A percentile compares a stretch with the other conserved stretches of the same genome.
Evolutionary conservation across 2,797 vertebrate genomes (phyloP).

Genomic region (Fundulus diaphanus): DNA sequence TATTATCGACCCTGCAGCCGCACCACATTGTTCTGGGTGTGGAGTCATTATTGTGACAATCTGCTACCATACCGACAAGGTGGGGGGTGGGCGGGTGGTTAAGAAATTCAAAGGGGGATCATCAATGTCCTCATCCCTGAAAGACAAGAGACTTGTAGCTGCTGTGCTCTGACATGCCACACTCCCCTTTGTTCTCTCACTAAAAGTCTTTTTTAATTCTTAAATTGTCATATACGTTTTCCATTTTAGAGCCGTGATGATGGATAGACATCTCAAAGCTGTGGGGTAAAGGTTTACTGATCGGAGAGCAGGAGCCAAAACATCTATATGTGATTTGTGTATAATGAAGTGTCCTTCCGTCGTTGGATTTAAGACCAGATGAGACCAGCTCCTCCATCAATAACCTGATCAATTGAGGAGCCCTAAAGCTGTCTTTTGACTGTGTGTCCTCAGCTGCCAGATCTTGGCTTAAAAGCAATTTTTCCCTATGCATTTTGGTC

Average conservation of each 20-base stretch:
- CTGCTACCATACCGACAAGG: conserved; percentile 25
- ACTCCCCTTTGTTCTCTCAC: conserved; percentile 2
- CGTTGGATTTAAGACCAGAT: conserved; percentile 60
- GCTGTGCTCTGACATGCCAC: not conserved
- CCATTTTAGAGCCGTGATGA: not conserved
- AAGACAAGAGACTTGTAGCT: conserved; percentile 28
- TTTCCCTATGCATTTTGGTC: not conserved
- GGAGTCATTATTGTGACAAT: conserved; percentile 68
- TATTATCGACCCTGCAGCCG: conserved; percentile 63
- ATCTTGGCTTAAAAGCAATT: not conserved
- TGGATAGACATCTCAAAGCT: conserved; percentile 11
- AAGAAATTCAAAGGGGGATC: not conserved
- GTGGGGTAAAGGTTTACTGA: conserved; percentile 25
- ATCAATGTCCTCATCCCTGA: not conserved
- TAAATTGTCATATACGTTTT: not conserved
- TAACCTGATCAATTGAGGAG: conserved; percentile 57
- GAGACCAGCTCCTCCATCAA: conserved; percentile 62
- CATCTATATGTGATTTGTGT: conserved; percentile 19
- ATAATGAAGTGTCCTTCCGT: conserved; percentile 54
- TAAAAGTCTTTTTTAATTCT: not conserved
- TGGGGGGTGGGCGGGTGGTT: conserved; percentile 17
- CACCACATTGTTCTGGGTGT: conserved; percentile 61
- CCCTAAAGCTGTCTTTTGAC: conserved; percentile 9
- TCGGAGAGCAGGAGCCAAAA: conserved; percentile 4
- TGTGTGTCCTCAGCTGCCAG: conserved; percentile 5